Base-by-base conservation (phyloP, 2,888 invertebrate genomes). In the Octodonta nipae region DNA sequence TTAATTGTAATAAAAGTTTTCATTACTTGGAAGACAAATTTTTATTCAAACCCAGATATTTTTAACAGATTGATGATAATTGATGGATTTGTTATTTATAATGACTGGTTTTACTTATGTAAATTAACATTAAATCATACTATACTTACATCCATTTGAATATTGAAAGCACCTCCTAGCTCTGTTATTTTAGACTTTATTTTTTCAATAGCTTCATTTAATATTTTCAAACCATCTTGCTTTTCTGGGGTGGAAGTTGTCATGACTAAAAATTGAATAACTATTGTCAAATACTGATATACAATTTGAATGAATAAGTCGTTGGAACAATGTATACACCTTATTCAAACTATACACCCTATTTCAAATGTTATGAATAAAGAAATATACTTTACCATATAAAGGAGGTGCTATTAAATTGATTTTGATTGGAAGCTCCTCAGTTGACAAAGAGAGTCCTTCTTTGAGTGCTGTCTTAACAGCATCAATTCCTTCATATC, bases 401-500 rank as follows among this genome's bases (percentile, higher is more conserved):
- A 93, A 68, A 32, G 98, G 98, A 16, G 98, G 96, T 4, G 98
- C 98, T 57, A 98, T 98, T 44, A 98, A 70, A 66, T 98, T 96
- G 49, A 98, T 98, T 72, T 92, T 93, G 48, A 99, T 91, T 1
- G 95, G 93, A 65, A 96, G 71, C 47, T 89, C 89, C 46, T 83
- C 81, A 1, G 89, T 91, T 3, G 95, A 92, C 32, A 89, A 68
- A 24, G 83, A 78, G 20, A 98, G 73, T 2, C 98, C 98, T 41
- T 86, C 73, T 59, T 78, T 82, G 24, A 98, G 65, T 0, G 98
- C 91, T 26, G 81, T 70, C 60, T 98, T 92, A 0, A 98, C 95
- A 3, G 98, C 98, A 65, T 98, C 96, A 44, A 98, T 95, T 15
- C 98, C 98, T 60, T 98, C 96, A 54, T 96, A 98, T 2, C 88